Base-by-base conservation (phyloP, 2,797 vertebrate species). In the Allobates femoralis region DNA sequence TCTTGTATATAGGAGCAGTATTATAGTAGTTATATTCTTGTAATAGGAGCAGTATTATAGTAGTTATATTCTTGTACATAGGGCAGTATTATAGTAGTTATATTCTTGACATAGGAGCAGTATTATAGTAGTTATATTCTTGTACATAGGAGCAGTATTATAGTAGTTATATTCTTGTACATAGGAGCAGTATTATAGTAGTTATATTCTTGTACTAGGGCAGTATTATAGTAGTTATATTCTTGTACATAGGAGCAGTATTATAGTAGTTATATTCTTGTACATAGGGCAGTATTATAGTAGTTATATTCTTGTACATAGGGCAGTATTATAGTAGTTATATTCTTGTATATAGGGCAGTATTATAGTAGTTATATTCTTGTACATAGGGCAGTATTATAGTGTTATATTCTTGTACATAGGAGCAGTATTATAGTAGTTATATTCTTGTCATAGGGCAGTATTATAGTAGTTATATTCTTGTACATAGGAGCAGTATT, bases 191-290 rank as follows among this genome's bases (percentile, higher is more conserved):
- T 41, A 41, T 41, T 41, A 41, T 41, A 41, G 37, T 62, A 62
- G 58, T 58, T 58, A 58, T 58, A 58, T 62, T 62, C 58, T 62
- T 62, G 58, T 62, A 62, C 11, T 62, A 26, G 58, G 58, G 58
- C 58, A 62, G 58, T 62, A 62, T 62, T 62, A 62, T 62, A 62
- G 6, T 62, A 26, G 58, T 62, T 62, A 62, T 62, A 62, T 62
- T 26, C 58, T 62, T 62, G 58, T 26, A 26, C 11, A 62, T 62
- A 26, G n/a, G 58, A 3, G 58, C 23, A 62, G 58, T 62, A 62
- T 62, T 62, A 62, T 62, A 62, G 58, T 62, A 62, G 58, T 62
- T 62, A 62, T 62, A 62, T 62, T 62, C 58, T 62, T 62, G n/a
- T 62, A 62, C 11, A 62, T 62, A 62, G 23, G n/a, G 58, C 23